Evolutionary conservation across 2,797 vertebrate genomes (phyloP).

Genomic region (Telmatherina bonti): DNA sequence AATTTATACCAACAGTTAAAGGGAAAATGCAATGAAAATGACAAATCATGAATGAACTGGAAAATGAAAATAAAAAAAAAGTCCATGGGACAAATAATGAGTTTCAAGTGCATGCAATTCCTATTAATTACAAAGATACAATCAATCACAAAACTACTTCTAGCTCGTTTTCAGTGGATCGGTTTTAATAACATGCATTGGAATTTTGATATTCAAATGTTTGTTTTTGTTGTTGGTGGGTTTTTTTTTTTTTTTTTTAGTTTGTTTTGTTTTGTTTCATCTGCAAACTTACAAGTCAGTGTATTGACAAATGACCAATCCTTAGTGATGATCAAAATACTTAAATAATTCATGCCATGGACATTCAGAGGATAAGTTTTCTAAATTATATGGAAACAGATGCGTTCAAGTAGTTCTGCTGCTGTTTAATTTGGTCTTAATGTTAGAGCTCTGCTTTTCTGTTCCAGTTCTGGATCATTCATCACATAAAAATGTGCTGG

Average conservation of each 20-base stretch:
- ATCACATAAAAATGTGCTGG: constrained; percentile 52
- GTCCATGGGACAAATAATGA: background rate
- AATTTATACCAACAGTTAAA: background rate
- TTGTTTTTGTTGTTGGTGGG: too few relatives aligned
- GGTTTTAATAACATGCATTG: constrained; percentile 27
- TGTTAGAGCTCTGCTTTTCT: constrained; percentile 55
- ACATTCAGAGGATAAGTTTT: constrained; percentile 44
- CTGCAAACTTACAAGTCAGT: constrained; percentile 52
- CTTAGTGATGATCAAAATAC: constrained; percentile 60
- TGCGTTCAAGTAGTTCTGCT: constrained; percentile 60
- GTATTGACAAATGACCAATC: constrained; percentile 47
- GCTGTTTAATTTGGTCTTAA: constrained; percentile 41
- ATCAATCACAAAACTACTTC: background rate
- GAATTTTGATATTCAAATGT: constrained; percentile 33
- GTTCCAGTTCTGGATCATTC: constrained; percentile 64
- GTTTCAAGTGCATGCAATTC: background rate
- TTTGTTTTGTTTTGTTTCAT: background rate
- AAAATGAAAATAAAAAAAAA: background rate
- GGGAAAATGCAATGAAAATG: background rate
- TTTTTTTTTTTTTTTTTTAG: too few relatives aligned
- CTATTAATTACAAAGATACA: background rate
- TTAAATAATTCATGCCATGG: constrained; percentile 74
- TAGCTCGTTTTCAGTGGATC: constrained; percentile 3
- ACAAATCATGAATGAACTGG: background rate
- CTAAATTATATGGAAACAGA: constrained; percentile 60